Conservation (phyloP, 1,140 invertebrate species). For the Scaptodrosophila lebanonensis region DNA sequence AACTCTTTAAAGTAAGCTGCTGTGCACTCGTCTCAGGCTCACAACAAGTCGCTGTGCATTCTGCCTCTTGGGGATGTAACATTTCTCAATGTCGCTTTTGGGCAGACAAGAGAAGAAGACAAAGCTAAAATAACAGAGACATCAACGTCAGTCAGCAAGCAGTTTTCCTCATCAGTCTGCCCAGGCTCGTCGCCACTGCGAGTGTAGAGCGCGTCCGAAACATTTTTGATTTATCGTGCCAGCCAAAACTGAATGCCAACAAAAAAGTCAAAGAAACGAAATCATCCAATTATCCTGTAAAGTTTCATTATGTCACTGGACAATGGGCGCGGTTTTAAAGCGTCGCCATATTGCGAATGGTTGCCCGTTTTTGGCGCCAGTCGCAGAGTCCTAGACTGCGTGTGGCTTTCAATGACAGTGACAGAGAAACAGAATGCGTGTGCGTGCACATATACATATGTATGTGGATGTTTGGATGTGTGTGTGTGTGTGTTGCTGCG, state of each 20-base stretch:
- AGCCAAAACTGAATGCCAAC: slow-evolving; percentile 2
- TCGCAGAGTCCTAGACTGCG: slow-evolving; percentile 17
- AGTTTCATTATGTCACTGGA: slow-evolving; percentile 63
- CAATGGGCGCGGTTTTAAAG: slow-evolving; percentile 43
- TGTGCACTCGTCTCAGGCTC: not conserved
- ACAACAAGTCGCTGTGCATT: too few species aligned
- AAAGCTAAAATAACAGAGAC: slow-evolving; percentile 1
- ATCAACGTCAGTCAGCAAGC: slow-evolving; percentile 17
- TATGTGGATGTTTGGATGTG: too few species aligned
- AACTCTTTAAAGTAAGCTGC: slow-evolving; percentile 40
- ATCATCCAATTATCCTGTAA: slow-evolving; percentile 69
- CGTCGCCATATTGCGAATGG: slow-evolving; percentile 59
- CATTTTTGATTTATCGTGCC: slow-evolving; percentile 56
- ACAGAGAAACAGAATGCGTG: too few species aligned
- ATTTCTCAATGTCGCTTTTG: slow-evolving; percentile 56
- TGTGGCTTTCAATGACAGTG: not conserved
- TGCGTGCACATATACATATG: too few species aligned
- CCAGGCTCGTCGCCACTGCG: too few species aligned
- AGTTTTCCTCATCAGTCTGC: not conserved
- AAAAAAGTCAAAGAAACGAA: slow-evolving; percentile 23
- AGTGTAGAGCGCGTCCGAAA: too few species aligned
- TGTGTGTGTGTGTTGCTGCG: too few species aligned
- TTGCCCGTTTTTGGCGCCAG: slow-evolving; percentile 12
- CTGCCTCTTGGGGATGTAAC: slow-evolving; percentile 16
- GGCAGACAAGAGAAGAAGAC: not conserved